A percentile compares a stretch with the other conserved stretches of the same genome.
Evolutionary conservation across 1,140 invertebrate species (phyloP).

Genomic region (Nomia melanderi): DNA sequence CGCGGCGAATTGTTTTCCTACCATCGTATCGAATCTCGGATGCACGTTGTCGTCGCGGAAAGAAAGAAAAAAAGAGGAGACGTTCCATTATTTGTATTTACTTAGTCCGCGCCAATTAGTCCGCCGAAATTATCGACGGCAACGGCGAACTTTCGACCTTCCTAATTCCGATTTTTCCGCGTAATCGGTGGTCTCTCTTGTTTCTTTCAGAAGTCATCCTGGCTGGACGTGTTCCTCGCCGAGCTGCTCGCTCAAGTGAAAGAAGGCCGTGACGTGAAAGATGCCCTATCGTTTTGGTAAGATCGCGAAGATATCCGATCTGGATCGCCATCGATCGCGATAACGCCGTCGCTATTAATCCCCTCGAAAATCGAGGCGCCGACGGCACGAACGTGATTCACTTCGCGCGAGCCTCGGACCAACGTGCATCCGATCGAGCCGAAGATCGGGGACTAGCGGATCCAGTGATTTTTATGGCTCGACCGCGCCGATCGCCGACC

Average conservation of each 20-base stretch:
- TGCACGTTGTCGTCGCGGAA: background rate
- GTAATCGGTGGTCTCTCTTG: background rate
- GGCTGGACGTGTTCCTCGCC: constrained; percentile 85
- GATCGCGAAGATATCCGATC: constrained; percentile 36
- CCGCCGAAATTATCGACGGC: no score
- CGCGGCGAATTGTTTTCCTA: constrained; percentile 9
- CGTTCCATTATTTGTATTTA: constrained; percentile 20
- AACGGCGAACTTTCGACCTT: background rate
- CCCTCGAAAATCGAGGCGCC: background rate
- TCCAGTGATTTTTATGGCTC: background rate
- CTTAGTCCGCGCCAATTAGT: no score
- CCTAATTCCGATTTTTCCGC: background rate
- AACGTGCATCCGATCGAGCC: background rate
- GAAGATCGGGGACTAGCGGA: background rate
- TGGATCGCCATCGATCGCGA: no score
- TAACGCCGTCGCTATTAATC: no score
- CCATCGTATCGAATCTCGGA: background rate
- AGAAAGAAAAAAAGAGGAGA: background rate
- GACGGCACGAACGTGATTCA: background rate
- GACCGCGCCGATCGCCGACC: constrained; percentile 15
- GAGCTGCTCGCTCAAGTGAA: constrained; percentile 84
- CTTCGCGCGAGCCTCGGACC: no score
- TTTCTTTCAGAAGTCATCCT: constrained; percentile 84
- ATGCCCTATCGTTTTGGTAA: constrained; percentile 84
- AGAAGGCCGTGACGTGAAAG: constrained; percentile 82